Percentiles rank a stretch among this genome's conserved stretches.
Conservation (phyloP, 2,113 vertebrate species). For the Onychorhynchus coronatus region DNA sequence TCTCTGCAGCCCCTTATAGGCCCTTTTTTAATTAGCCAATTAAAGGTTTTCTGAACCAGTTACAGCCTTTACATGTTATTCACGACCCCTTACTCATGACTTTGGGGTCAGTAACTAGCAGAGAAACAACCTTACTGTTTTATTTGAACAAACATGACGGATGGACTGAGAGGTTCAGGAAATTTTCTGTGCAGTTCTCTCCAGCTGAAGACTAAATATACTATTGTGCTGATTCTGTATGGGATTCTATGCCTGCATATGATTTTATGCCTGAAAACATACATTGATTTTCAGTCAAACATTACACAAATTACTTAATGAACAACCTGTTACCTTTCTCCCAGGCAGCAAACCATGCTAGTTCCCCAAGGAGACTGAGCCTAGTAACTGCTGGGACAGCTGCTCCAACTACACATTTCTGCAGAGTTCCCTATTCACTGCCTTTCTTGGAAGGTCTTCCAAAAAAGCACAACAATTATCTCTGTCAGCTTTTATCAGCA, state of each 20-base stretch:
- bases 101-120: conserved; percentile 11
- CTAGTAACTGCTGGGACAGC: neutral
- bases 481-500: neutral
- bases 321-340: conserved; percentile 36
- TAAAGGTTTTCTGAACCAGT: conserved; percentile 47
- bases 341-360: neutral
- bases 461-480: neutral
- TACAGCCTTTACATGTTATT: conserved; percentile 42
- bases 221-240: conserved; percentile 4
- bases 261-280: conserved; percentile 5
- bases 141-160: conserved; percentile 20
- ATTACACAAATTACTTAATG: conserved; percentile 4
- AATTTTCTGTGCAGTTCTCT: conserved; percentile 51
- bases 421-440: neutral
- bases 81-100: conserved; percentile 55
- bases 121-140: conserved; percentile 26
- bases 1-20: conserved; percentile 40
- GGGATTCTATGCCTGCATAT: neutral
- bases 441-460: neutral
- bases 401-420: neutral
- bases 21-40: conserved; percentile 60
- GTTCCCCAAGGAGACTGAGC: neutral
- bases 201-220: conserved; percentile 15
- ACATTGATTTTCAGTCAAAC: conserved; percentile 21
- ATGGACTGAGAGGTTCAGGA: conserved; percentile 31